A percentile compares a stretch with the other conserved stretches of the same genome.
Evolutionary conservation across 1,140 invertebrate species (phyloP).

Genomic region (Caenorhabditis elegans): WBcel235 BX284605.5:1188501-1189000

Average conservation of each 20-base stretch:
- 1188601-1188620: background rate
- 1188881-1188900: too few relatives aligned
- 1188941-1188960: too few relatives aligned
- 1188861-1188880: too few relatives aligned
- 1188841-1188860: too few relatives aligned
- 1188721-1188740: conserved; percentile 25
- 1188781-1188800: too few relatives aligned
- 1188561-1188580: background rate
- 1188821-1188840: too few relatives aligned
- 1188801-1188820: too few relatives aligned
- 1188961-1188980: too few relatives aligned
- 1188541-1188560: background rate
- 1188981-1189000: too few relatives aligned
- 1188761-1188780: background rate
- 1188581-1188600: conserved; percentile 1
- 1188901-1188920: too few relatives aligned
- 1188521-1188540: background rate
- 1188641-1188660: conserved; percentile 6
- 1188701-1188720: conserved; percentile 24
- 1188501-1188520: conserved; percentile 12
- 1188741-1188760: background rate
- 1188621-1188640: conserved; percentile 17
- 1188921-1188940: too few relatives aligned
- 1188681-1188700: conserved; percentile 28
- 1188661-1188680: conserved; percentile 8